These are phyloP conservation scores for Crepidodera aurea DNA, from an alignment of 2,888 invertebrate genomes.

Conservation along the genomic window DNA sequence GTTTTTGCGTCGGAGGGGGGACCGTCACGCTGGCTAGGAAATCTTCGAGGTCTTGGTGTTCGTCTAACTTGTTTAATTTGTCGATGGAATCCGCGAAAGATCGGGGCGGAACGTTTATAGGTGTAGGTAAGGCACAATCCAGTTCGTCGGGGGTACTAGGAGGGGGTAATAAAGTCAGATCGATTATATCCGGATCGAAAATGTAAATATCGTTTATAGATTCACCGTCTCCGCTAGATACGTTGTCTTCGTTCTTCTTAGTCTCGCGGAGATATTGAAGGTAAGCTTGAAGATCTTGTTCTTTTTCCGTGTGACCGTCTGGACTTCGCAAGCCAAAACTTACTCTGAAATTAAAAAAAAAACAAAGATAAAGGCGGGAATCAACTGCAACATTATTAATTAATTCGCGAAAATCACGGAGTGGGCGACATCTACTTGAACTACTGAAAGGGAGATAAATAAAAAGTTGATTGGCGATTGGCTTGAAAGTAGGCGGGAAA, in stretches of 20 bases:
- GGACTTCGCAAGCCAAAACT: slow-evolving; percentile 88
- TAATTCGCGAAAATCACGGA: too few relatives aligned
- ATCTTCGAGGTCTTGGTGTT: slow-evolving; percentile 75
- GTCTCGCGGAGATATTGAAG: slow-evolving; percentile 73
- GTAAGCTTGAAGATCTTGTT: slow-evolving; percentile 73
- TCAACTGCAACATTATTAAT: too few relatives aligned
- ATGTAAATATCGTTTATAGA: slow-evolving; percentile 65
- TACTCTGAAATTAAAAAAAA: slow-evolving; percentile 61
- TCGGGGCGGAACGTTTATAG: slow-evolving; percentile 76
- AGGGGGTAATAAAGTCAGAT: slow-evolving; percentile 86
- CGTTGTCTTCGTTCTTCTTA: slow-evolving; percentile 58
- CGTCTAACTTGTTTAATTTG: slow-evolving; percentile 58
- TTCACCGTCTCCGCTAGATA: slow-evolving; percentile 48
- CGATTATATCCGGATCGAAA: slow-evolving; percentile 88
- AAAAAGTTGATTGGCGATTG: too few relatives aligned
- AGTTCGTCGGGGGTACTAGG: slow-evolving; percentile 85
- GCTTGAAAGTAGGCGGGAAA: too few relatives aligned
- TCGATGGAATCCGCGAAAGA: slow-evolving; percentile 75
- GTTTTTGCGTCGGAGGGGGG: slow-evolving; percentile 79
- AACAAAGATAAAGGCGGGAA: too few relatives aligned
- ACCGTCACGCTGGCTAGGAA: slow-evolving; percentile 85
- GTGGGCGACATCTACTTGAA: too few relatives aligned
- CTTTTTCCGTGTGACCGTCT: slow-evolving; percentile 67
- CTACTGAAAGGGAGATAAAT: too few relatives aligned
- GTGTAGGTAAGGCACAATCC: slow-evolving; percentile 74